Evolutionary conservation across 2,113 vertebrate genomes (phyloP).

Genomic region (Lamprologus callipterus): DNA sequence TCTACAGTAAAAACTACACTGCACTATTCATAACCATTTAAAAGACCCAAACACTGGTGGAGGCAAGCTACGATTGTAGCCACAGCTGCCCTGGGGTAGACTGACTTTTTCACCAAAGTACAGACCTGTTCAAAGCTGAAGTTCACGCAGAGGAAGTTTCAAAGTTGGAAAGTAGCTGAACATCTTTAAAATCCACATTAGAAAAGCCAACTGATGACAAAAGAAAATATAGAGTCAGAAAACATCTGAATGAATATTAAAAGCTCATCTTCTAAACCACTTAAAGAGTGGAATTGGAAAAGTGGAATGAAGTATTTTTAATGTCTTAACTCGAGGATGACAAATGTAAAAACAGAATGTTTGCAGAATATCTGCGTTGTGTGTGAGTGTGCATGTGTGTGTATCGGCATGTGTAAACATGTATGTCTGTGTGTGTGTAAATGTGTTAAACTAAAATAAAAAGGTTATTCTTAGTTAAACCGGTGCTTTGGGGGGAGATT

Average conservation of each 20-base stretch:
- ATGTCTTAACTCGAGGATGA: background rate
- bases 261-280: background rate
- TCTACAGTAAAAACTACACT: background rate
- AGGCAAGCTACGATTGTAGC: background rate
- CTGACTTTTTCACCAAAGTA: background rate
- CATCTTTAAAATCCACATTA: background rate
- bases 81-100: background rate
- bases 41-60: background rate
- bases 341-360: background rate
- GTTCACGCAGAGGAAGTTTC: background rate
- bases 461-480: background rate
- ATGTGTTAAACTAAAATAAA: background rate
- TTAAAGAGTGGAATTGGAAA: background rate
- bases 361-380: background rate
- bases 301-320: background rate
- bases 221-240: background rate
- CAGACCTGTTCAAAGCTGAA: background rate
- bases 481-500: accelerated
- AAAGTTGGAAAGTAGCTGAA: background rate
- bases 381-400: background rate
- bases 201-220: background rate
- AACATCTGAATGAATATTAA: background rate
- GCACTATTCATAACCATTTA: background rate
- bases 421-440: background rate
- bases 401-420: background rate